Conservation (phyloP, 2,113 vertebrate genomes). For the Boulengeromyrus knoepffleri region DNA sequence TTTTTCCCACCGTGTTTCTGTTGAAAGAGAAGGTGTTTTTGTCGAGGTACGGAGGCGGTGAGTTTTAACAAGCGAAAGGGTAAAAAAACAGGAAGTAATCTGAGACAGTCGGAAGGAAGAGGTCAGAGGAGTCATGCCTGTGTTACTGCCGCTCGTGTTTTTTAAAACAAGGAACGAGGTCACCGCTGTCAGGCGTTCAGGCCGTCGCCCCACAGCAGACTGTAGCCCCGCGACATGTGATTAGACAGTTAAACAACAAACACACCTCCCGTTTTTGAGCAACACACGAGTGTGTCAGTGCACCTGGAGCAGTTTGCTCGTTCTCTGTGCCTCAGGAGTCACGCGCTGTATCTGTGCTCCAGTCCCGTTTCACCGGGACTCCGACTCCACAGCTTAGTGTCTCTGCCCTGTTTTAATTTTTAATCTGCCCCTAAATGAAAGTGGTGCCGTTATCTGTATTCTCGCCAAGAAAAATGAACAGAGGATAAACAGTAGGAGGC, state of each 20-base stretch:
- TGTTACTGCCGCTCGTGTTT: not conserved
- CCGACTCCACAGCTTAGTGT: not conserved
- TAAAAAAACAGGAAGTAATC: not conserved
- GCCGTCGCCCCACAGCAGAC: not conserved
- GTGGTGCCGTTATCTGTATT: not conserved
- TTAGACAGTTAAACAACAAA: not conserved
- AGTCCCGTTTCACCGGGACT: not conserved
- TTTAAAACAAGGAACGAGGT: not conserved
- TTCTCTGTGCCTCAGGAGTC: not conserved
- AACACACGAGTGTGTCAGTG: not conserved
- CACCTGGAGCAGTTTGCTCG: not conserved
- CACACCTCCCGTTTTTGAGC: not conserved
- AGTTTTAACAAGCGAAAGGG: not conserved
- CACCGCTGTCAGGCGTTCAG: not conserved
- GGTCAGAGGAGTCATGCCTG: not conserved
- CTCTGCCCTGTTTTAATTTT: not conserved
- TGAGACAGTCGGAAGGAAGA: not conserved
- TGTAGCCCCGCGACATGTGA: not conserved
- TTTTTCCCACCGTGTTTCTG: not conserved
- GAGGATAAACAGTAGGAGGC: not conserved
- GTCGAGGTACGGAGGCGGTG: not conserved
- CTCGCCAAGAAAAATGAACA: not conserved
- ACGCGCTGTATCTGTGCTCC: not conserved
- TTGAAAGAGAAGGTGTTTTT: not conserved
- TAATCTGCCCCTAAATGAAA: not conserved